phyloP scores from a whole-genome alignment of 2,797 vertebrate genomes.

The Monodelphis domestica region DNA sequence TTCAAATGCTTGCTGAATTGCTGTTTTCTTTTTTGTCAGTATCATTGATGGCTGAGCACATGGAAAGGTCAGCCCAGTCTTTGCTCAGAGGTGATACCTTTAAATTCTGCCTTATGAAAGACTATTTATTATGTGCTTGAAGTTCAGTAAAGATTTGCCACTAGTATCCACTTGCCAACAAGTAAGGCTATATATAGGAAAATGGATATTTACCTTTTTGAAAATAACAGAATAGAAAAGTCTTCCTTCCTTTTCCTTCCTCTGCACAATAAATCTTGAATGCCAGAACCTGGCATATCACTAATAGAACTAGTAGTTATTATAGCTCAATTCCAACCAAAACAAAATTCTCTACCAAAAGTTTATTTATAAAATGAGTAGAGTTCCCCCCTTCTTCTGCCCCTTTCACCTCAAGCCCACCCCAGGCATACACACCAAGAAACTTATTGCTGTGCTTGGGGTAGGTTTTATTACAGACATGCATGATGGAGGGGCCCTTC shows the following conservation, averaged over 20 bases:
- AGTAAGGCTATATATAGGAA: slow-evolving; percentile 26
- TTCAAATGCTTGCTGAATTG: slow-evolving; percentile 39
- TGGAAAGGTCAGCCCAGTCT: slow-evolving; percentile 62
- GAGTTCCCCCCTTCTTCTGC: background rate
- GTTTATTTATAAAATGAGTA: background rate
- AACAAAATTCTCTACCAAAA: background rate
- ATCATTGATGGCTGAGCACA: slow-evolving; percentile 32
- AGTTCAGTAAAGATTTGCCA: slow-evolving; percentile 45
- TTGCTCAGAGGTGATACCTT: slow-evolving; percentile 17
- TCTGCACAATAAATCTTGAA: slow-evolving; percentile 24
- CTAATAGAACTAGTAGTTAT: background rate
- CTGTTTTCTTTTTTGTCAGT: slow-evolving; percentile 32
- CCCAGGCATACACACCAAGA: background rate
- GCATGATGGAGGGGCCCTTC: background rate
- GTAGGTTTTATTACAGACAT: background rate
- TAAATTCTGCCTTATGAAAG: slow-evolving; percentile 41
- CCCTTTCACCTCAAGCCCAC: background rate
- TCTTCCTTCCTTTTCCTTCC: slow-evolving; percentile 9
- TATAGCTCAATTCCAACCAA: background rate
- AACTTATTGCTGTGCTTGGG: background rate
- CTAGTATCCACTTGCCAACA: slow-evolving; percentile 16
- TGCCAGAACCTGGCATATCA: background rate
- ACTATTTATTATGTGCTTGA: slow-evolving; percentile 9
- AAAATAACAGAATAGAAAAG: slow-evolving; percentile 29
- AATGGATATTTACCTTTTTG: slow-evolving; percentile 38